Evolutionary conservation across 1,140 invertebrate species (phyloP).

Genomic region (Sarcophaga bullata): DNA sequence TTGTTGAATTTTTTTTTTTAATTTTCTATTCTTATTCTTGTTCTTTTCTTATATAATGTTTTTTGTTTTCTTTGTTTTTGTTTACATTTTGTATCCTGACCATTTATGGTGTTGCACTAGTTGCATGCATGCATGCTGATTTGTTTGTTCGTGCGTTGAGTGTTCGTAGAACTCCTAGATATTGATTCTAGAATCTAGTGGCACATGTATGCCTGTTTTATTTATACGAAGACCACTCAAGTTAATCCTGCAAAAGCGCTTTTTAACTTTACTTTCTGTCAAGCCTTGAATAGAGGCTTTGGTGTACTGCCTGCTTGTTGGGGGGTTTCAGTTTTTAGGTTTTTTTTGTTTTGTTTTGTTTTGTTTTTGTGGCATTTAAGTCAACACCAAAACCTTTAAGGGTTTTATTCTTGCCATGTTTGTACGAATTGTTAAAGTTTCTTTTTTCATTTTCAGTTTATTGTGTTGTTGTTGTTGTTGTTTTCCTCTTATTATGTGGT

Average conservation of each 20-base stretch:
- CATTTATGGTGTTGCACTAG: constrained; percentile 30
- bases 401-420: constrained; percentile 29
- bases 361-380: constrained; percentile 30
- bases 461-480: background rate
- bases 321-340: background rate
- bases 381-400: constrained; percentile 39
- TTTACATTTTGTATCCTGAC: background rate
- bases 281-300: background rate
- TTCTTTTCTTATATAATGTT: no score
- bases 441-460: background rate
- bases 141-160: background rate
- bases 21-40: no score
- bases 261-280: background rate
- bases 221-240: background rate
- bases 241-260: background rate
- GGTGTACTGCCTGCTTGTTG: background rate
- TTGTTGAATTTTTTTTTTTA: background rate
- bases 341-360: background rate
- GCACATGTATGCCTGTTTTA: background rate
- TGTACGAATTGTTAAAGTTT: constrained; percentile 32
- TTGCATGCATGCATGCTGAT: background rate
- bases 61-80: no score
- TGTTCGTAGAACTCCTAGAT: background rate
- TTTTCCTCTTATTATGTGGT: constrained; percentile 17
- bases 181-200: background rate